A percentile compares a stretch with the other conserved stretches of the same genome.
These are phyloP conservation scores for Bacillus rossius DNA, from an alignment of 1,140 invertebrate species.

Conservation along the genomic window DNA sequence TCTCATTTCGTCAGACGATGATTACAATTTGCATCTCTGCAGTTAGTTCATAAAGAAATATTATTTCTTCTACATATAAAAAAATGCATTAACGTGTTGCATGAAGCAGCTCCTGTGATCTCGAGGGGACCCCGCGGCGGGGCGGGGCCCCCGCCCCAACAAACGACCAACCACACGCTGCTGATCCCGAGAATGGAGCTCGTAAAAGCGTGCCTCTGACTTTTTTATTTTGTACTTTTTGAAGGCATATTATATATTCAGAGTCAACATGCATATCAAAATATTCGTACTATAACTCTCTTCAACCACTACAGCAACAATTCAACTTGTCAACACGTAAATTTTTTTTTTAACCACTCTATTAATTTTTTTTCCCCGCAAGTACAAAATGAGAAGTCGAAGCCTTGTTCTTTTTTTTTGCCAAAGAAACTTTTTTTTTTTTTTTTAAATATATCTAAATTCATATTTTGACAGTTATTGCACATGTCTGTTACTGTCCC, in stretches of 20 bases:
- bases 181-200: conserved; percentile 15
- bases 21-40: conserved; percentile 4
- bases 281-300: conserved; percentile 1
- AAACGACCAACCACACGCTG: conserved; percentile 10
- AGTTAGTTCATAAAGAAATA: conserved; percentile 8
- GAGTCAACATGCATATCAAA: conserved; percentile 19
- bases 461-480: conserved; percentile 9
- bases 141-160: neutral
- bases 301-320: too few species aligned
- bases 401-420: conserved; percentile 5
- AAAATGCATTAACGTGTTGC: too few species aligned
- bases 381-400: conserved; percentile 13
- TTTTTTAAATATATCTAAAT: neutral
- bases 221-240: conserved; percentile 19
- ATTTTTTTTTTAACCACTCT: conserved; percentile 11
- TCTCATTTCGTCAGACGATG: conserved; percentile 12
- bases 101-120: too few species aligned
- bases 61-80: neutral
- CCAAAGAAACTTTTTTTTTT: neutral
- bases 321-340: conserved; percentile 9
- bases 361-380: neutral
- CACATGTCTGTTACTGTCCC: conserved; percentile 7
- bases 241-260: conserved; percentile 11
- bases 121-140: too few species aligned
- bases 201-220: conserved; percentile 17